phyloP scores from a whole-genome alignment of 2,888 invertebrate genomes.

The Eurytoma californica region DNA sequence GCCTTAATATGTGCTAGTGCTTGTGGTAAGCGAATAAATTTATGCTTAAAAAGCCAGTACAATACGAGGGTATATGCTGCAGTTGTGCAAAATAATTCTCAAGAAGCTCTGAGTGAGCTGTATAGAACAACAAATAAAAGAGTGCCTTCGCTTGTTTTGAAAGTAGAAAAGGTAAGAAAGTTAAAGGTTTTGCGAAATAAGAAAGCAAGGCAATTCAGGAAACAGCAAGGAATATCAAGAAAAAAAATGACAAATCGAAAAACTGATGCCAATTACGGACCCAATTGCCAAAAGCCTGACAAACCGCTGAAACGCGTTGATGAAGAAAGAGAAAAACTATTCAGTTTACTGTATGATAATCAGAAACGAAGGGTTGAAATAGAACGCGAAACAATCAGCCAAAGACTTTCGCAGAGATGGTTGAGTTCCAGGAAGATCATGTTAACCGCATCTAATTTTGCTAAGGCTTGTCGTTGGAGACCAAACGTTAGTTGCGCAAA shows the following conservation, averaged over 20 bases:
- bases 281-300: slow-evolving; percentile 14
- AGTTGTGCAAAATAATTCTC: slow-evolving; percentile 38
- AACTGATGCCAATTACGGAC: not conserved
- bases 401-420: slow-evolving; percentile 4
- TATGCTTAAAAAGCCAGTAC: slow-evolving; percentile 7
- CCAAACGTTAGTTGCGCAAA: not conserved
- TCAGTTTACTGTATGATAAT: not conserved
- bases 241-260: not conserved
- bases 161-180: not conserved
- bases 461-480: not conserved
- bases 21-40: slow-evolving; percentile 19
- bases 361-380: not conserved
- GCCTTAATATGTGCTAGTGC: not conserved
- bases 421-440: not conserved
- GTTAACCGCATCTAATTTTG: slow-evolving; percentile 25
- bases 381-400: not conserved
- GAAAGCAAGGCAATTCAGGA: not conserved
- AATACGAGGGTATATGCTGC: slow-evolving; percentile 6
- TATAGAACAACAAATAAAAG: not conserved
- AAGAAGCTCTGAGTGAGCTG: slow-evolving; percentile 27
- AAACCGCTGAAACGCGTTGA: not conserved
- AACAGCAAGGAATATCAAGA: not conserved
- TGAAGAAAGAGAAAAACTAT: not conserved
- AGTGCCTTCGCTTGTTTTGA: not conserved
- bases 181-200: not conserved